Evolutionary conservation across 2,113 vertebrate species (phyloP).

Genomic region (Stictonetta naevosa): DNA sequence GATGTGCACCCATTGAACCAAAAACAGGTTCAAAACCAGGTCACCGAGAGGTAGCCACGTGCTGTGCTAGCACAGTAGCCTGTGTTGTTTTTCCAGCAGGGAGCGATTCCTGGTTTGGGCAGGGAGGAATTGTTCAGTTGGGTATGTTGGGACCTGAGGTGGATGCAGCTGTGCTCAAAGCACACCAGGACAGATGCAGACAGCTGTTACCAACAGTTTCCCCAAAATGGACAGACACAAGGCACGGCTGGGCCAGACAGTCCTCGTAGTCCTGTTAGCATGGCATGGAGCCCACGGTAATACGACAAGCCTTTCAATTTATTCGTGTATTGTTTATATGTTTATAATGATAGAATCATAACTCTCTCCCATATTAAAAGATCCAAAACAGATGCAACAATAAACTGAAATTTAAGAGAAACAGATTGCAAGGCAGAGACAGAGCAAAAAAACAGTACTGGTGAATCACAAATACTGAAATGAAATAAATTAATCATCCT

Average conservation of each 20-base stretch:
- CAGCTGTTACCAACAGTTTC: neutral
- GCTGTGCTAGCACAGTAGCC: neutral
- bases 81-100: neutral
- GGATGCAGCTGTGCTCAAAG: neutral
- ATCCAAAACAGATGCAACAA: constrained; percentile 25
- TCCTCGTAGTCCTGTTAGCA: neutral
- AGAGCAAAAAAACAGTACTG: neutral
- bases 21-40: neutral
- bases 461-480: constrained; percentile 40
- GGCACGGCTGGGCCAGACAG: neutral
- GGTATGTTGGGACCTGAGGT: neutral
- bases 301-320: neutral
- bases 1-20: rapidly evolving
- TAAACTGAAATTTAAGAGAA: constrained; percentile 38
- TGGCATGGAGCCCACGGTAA: neutral
- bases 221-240: neutral
- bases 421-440: constrained; percentile 22
- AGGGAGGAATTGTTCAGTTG: neutral
- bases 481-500: constrained; percentile 52
- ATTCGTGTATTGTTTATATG: constrained; percentile 3
- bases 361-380: neutral
- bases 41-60: neutral
- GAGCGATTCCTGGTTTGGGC: neutral
- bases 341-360: constrained; percentile 2
- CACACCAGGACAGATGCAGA: neutral